Evolutionary conservation across 2,113 vertebrate species (phyloP), one percentile per base, ranked within the genome.

Genomic region (Coturnix japonica): DNA sequence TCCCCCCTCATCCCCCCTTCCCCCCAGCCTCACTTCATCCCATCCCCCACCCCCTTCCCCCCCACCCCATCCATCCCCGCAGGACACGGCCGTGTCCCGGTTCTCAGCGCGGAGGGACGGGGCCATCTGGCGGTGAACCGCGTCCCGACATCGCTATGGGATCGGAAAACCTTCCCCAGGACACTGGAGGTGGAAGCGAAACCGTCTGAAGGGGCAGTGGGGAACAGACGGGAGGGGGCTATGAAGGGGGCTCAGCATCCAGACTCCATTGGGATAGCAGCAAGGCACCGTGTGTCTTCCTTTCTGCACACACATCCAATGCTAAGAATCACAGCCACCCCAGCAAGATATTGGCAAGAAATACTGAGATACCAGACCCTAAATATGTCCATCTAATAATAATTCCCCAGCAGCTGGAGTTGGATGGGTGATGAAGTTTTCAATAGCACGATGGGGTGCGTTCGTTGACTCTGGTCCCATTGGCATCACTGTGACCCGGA

Each of bases 91-190:
- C 43, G 51, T 54, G 54, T 37, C 65, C 13, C 5, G 85, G 28
- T 11, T 10, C 11, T 35, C n/a, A 31, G 57, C 7, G 22, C 67
- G 69, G 94, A 69, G 44, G 91, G 87, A 80, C 85, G 89, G 91
- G 64, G 94, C 93, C 94, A 93, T 80, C 94, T 89, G 37, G 94
- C 57, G 91, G 94, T 39, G 23, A 53, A 3, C 47, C 11, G 56
- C 63, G 12, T 19, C 20, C 22, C 19, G 13, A 20, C 51, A 13
- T 30, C 13, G 64, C 28, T 25, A 37, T 19, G 46, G 41, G 54
- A 44, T 16, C 33, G 49, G 61, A 8, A 64, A 47, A 4, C 2
- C 33, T 20, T 23, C 14, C 46, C n/a, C 16, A 2, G 37, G 59
- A 5, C 17, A 25, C 3, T 0, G 41, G 64, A 61, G 18, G 33